A percentile compares a stretch with the other conserved stretches of the same genome.
Conservation (phyloP, 1,140 invertebrate genomes). For the Ptiloglossa arizonensis region DNA sequence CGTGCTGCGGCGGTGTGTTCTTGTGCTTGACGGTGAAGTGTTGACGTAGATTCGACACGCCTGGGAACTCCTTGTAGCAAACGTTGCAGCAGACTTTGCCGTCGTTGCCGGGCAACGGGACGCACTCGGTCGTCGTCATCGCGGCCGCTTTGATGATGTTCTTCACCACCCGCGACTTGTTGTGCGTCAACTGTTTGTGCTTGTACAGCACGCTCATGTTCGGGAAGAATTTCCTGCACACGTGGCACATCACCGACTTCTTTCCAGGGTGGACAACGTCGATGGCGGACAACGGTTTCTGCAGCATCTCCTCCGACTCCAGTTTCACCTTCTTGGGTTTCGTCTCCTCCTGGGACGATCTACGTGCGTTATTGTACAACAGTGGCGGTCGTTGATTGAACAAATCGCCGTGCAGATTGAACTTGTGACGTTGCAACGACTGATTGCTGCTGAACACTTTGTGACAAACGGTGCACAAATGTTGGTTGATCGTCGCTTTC, state of each 20-base stretch:
- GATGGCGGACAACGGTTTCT: background rate
- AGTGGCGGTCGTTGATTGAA: background rate
- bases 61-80: slow-evolving; percentile 83
- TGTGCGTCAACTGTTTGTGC: slow-evolving; percentile 74
- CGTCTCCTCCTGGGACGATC: slow-evolving; percentile 19
- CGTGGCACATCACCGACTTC: slow-evolving; percentile 73
- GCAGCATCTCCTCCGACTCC: slow-evolving; percentile 6
- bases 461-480: slow-evolving; percentile 82
- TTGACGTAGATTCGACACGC: slow-evolving; percentile 82
- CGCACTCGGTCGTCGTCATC: slow-evolving; percentile 71
- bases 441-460: slow-evolving; percentile 82
- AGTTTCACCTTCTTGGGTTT: slow-evolving; percentile 28
- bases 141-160: slow-evolving; percentile 52
- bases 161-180: slow-evolving; percentile 54
- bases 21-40: slow-evolving; percentile 83
- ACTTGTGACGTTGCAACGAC: slow-evolving; percentile 54
- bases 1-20: background rate
- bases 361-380: slow-evolving; percentile 6
- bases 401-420: slow-evolving; percentile 32
- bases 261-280: slow-evolving; percentile 47
- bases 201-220: slow-evolving; percentile 76
- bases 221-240: slow-evolving; percentile 74
- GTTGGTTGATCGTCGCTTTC: slow-evolving; percentile 78
- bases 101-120: slow-evolving; percentile 79
- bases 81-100: slow-evolving; percentile 82